A percentile compares a stretch with the other conserved stretches of the same genome.
phyloP scores from a whole-genome alignment of 2,888 invertebrate species.

The Parnassius glacialis region DNA sequence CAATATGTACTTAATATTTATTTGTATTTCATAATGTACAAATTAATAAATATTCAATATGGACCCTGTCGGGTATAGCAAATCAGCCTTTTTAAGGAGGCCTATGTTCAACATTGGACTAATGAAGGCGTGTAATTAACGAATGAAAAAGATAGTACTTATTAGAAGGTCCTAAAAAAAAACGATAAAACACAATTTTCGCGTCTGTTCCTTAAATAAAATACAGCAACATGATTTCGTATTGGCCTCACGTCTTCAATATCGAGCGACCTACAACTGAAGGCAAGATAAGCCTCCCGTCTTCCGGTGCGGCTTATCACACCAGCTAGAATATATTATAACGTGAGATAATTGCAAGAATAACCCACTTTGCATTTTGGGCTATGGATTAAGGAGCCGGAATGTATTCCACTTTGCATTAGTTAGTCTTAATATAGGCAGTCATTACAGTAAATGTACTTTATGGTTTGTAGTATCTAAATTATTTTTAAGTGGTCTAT shows the following conservation, averaged over 20 bases:
- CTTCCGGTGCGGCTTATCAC: constrained; percentile 40
- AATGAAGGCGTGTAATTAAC: no score
- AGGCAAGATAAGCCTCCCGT: constrained; percentile 42
- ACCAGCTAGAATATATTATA: constrained; percentile 32
- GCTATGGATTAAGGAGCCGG: neutral
- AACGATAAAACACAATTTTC: constrained; percentile 14
- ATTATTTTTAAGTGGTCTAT: no score
- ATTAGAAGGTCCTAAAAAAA: neutral
- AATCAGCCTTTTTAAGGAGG: no score
- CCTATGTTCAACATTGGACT: no score
- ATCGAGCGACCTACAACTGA: constrained; percentile 61
- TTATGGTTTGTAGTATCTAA: no score
- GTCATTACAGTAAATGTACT: neutral
- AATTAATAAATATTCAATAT: no score
- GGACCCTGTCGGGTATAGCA: no score
- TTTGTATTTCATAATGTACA: no score
- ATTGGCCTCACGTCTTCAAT: constrained; percentile 55
- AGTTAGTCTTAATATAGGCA: constrained; percentile 11
- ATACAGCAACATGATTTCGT: constrained; percentile 22
- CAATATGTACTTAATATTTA: no score
- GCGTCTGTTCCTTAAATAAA: constrained; percentile 14
- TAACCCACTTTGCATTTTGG: constrained; percentile 25
- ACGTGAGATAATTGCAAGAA: constrained; percentile 36
- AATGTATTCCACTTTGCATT: constrained; percentile 17
- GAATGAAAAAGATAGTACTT: neutral